Evolutionary conservation across 2,113 vertebrate species (phyloP).

Genomic region (Poeciliopsis retropinna): DNA sequence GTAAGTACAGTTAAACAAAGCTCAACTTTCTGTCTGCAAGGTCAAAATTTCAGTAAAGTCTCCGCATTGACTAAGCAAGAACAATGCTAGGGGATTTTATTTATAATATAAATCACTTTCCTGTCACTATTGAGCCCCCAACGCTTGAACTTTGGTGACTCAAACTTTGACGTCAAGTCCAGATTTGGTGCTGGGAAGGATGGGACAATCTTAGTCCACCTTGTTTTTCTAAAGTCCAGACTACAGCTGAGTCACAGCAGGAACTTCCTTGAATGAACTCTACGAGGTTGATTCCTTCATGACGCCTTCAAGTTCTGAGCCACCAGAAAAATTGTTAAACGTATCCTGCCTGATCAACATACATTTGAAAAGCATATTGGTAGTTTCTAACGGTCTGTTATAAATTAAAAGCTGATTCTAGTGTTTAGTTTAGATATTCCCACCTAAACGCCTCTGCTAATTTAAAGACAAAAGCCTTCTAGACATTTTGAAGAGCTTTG

Average conservation of each 20-base stretch:
- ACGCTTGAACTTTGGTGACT: neutral
- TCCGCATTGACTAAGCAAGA: neutral
- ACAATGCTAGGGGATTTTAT: neutral
- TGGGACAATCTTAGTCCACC: neutral
- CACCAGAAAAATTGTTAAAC: neutral
- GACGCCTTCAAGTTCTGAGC: neutral
- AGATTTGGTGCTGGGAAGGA: neutral
- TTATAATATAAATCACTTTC: neutral
- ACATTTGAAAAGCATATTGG: neutral
- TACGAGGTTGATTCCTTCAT: neutral
- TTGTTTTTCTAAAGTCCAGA: neutral
- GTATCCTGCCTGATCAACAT: neutral
- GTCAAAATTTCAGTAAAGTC: neutral
- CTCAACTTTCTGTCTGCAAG: neutral
- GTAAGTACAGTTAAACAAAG: too few species aligned
- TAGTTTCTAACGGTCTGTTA: neutral
- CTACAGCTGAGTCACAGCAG: too few species aligned
- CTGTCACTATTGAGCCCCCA: neutral
- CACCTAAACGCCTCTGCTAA: neutral
- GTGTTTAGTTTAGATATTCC: too few species aligned
- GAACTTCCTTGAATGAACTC: too few species aligned
- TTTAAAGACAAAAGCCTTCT: neutral
- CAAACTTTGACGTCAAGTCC: too few species aligned
- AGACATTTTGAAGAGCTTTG: neutral
- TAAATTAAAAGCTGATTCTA: neutral